Evolutionary conservation across 2,797 vertebrate genomes (phyloP).

Genomic region (Iguana delicatissima): DNA sequence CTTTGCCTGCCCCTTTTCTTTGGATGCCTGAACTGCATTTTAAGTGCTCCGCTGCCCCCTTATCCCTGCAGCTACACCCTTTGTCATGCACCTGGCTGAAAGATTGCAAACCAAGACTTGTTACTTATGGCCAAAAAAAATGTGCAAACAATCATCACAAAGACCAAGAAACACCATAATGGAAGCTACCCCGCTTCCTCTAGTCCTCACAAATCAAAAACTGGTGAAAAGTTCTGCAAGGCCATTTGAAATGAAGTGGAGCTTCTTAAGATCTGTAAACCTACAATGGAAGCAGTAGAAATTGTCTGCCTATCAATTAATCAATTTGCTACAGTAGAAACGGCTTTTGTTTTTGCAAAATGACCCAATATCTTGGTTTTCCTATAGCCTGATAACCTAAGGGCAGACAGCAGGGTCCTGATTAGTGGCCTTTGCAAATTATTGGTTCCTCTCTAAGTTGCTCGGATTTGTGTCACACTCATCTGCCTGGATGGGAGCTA

Average conservation of each 20-base stretch:
- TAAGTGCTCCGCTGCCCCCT: too few relatives aligned
- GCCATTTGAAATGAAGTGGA: background rate
- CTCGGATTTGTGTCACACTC: background rate
- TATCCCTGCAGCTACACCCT: too few relatives aligned
- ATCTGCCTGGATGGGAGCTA: background rate
- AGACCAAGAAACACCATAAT: too few relatives aligned
- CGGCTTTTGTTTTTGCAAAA: background rate
- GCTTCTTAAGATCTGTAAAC: background rate
- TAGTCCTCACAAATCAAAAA: too few relatives aligned
- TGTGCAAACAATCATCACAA: too few relatives aligned
- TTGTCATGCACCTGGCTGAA: background rate
- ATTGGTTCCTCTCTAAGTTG: background rate
- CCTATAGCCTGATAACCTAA: background rate
- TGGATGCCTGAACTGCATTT: too few relatives aligned
- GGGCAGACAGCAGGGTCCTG: background rate
- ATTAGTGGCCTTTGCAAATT: background rate
- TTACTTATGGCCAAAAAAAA: background rate
- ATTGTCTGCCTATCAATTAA: background rate
- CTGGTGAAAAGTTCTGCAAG: too few relatives aligned
- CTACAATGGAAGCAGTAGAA: background rate
- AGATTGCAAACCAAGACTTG: background rate
- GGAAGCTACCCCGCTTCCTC: too few relatives aligned
- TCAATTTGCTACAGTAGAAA: background rate
- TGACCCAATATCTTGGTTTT: background rate
- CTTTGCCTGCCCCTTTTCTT: too few relatives aligned